Conservation (phyloP, 2,888 invertebrate species). For the Celastrina argiolus region DNA sequence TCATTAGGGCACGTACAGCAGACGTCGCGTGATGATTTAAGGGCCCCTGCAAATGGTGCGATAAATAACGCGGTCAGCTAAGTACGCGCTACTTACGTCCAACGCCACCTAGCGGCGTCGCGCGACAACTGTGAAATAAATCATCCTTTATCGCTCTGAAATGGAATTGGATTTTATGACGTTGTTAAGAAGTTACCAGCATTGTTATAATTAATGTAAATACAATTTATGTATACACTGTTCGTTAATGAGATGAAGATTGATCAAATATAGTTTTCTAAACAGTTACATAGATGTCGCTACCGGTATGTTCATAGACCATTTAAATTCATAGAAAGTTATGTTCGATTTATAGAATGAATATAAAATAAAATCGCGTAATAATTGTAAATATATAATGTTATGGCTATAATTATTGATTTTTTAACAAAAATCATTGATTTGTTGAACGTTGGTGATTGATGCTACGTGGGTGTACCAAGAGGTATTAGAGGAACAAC, state of each 20-base stretch:
- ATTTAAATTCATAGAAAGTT: constrained; percentile 22
- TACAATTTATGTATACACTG: not conserved
- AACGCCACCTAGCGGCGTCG: constrained; percentile 58
- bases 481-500: not conserved
- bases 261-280: constrained; percentile 42
- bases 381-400: too few species aligned
- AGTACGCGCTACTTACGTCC: constrained; percentile 63
- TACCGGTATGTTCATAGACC: constrained; percentile 38
- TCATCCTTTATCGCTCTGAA: constrained; percentile 36
- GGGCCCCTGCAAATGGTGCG: constrained; percentile 71
- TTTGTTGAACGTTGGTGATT: too few species aligned
- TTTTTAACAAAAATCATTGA: not conserved
- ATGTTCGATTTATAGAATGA: not conserved
- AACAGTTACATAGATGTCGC: constrained; percentile 41
- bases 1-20: constrained; percentile 68
- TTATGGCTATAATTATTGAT: not conserved
- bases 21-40: constrained; percentile 77
- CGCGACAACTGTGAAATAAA: constrained; percentile 44
- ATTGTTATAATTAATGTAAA: not conserved
- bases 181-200: not conserved
- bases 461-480: not conserved
- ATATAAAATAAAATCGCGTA: not conserved
- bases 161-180: not conserved
- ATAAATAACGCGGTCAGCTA: constrained; percentile 74
- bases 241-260: not conserved